Evolutionary conservation across 2,888 invertebrate species (phyloP), one percentile per base, ranked within the genome.

Genomic region (Papilio gigon): DNA sequence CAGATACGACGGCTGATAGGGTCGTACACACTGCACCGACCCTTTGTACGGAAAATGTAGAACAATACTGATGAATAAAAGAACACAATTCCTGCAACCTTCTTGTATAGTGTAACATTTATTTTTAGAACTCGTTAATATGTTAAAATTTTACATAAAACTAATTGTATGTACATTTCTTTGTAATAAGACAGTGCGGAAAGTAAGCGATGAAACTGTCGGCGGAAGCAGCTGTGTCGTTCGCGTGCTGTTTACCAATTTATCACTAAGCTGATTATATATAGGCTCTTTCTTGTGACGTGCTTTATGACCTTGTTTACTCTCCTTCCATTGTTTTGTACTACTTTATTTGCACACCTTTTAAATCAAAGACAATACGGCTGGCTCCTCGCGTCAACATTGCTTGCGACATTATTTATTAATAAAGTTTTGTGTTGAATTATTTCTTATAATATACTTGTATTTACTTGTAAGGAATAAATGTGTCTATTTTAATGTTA

Each of bases 221-320:
- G 73, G 79, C 85, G 89, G 90, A 90, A 89, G 82, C 90, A 90
- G 90, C 90, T 90, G 90, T 82, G 90, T 85, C 85, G 86, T 80
- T 90, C 84, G 90, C 90, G 91, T 92, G 91, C 83, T 90, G 85
- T 91, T 91, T 90, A 87, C 90, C 90, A 91, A 92, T 92, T 91
- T 91, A 90, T 91, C 89, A 90, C 90, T 89, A 90, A 91, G 90
- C 90, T 89, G 90, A 92, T 91, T 91, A 90, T 90, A 89, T 90
- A 89, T 86, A 89, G 90, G 89, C 87, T 84, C 81, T 87, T 87
- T 86, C 82, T 82, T 81, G 83, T 85, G 89, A 88, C 89, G 86
- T 89, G 86, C 84, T 89, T 90, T 89, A 89, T 85, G 86, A 87
- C 87, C 87, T 84, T 89, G 88, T 89, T 89, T 88, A 80, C 84